Conservation (phyloP, 2,797 vertebrate species). For the Silurus lanzhouensis region DNA sequence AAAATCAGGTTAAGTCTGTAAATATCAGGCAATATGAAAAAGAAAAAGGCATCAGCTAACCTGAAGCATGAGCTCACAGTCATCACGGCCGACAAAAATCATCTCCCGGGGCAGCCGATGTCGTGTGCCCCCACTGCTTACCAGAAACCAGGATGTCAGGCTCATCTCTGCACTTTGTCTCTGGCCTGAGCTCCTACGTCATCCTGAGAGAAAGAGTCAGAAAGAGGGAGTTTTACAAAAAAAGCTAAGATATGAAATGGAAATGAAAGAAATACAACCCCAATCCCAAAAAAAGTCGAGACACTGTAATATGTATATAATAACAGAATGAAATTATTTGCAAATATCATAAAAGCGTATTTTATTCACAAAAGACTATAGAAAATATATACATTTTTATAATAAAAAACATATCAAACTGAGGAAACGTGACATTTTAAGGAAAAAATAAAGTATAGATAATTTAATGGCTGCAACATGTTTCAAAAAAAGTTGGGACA, state of each 20-base stretch:
- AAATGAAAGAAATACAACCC: not conserved
- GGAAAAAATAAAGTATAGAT: no score
- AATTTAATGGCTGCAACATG: no score
- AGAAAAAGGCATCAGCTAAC: conserved; percentile 68
- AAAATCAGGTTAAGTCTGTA: no score
- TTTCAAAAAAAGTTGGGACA: no score
- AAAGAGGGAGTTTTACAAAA: not conserved
- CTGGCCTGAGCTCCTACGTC: conserved; percentile 69
- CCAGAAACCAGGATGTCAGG: conserved; percentile 96
- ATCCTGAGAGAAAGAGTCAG: conserved; percentile 67
- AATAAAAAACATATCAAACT: no score
- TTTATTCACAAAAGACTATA: no score
- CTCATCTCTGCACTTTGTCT: conserved; percentile 73
- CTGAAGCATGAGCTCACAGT: conserved; percentile 99
- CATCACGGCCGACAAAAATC: conserved; percentile 98
- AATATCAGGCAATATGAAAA: not conserved
- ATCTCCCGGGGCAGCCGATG: conserved; percentile 96
- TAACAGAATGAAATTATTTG: no score
- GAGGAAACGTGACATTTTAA: no score
- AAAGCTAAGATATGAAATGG: not conserved
- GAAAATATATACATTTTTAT: no score
- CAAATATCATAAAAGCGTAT: no score
- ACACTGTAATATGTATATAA: no score
- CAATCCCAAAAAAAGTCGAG: no score
- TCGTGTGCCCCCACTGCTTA: conserved; percentile 95